phyloP scores from a whole-genome alignment of 1,140 invertebrate genomes.

The Nixonia krombeini region DNA sequence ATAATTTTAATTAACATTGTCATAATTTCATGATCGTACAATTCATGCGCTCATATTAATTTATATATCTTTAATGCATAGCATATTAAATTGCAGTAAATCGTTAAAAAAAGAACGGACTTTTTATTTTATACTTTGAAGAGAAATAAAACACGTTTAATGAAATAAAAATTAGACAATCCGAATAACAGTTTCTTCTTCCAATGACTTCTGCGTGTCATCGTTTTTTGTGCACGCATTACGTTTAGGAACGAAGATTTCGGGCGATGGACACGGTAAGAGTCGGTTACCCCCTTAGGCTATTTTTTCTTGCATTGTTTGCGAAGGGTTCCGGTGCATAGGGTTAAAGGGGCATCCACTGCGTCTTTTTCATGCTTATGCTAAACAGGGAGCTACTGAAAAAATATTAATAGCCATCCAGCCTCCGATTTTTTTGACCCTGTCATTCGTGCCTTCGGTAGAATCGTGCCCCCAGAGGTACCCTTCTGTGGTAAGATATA shows the following conservation, averaged over 20 bases:
- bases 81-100: too few species aligned
- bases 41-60: too few species aligned
- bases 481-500: conserved; percentile 63
- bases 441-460: conserved; percentile 21
- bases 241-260: conserved; percentile 1
- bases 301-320: conserved; percentile 49
- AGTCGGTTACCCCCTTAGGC: conserved; percentile 25
- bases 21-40: too few species aligned
- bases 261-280: conserved; percentile 10
- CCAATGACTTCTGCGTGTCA: not conserved
- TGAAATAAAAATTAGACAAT: too few species aligned
- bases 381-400: conserved; percentile 63
- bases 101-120: too few species aligned
- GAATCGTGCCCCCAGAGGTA: conserved; percentile 33
- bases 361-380: conserved; percentile 55
- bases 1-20: too few species aligned
- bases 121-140: too few species aligned
- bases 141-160: too few species aligned
- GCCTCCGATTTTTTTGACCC: conserved; percentile 58
- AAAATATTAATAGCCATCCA: conserved; percentile 69
- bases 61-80: too few species aligned
- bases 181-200: too few species aligned
- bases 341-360: conserved; percentile 9
- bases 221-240: conserved; percentile 7
- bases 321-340: conserved; percentile 49